Percentiles rank a stretch among this genome's conserved stretches.
These are phyloP conservation scores for Lytechinus variegatus DNA, from an alignment of 35 echinoderm and acorn worm species.

Conservation along the genomic window DNA sequence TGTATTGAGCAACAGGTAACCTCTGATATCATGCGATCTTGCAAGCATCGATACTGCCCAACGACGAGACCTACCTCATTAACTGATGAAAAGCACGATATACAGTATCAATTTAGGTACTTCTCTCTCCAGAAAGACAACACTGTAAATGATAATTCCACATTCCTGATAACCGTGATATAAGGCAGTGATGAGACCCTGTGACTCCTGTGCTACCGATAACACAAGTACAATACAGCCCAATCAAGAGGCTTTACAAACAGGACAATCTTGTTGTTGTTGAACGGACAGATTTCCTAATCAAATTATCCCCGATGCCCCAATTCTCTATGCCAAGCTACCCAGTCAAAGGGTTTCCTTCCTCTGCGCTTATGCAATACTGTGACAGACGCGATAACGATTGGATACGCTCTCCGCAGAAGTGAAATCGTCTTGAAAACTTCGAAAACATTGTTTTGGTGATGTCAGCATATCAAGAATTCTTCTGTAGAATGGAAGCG, in stretches of 20 bases:
- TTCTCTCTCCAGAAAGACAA: background rate
- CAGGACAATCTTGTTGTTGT: background rate
- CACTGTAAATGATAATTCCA: background rate
- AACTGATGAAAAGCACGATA: background rate
- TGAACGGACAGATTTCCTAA: conserved; percentile 3
- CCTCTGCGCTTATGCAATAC: background rate
- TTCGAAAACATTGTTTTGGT: background rate
- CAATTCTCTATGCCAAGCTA: background rate
- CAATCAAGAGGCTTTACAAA: background rate
- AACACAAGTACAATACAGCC: background rate
- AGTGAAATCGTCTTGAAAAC: background rate
- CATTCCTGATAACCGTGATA: background rate
- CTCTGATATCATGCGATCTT: background rate
- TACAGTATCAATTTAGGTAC: background rate
- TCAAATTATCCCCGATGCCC: background rate
- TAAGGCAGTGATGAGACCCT: background rate
- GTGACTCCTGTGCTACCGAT: background rate
- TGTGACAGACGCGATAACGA: background rate
- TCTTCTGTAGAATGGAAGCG: background rate
- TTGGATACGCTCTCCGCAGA: background rate
- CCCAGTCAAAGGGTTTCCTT: background rate
- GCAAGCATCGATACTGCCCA: background rate
- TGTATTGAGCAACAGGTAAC: background rate
- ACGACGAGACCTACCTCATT: background rate
- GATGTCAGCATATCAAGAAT: background rate